Percentiles rank a stretch among this genome's conserved stretches.
phyloP scores from a whole-genome alignment of 1,140 invertebrate species.

The Diabrotica undecimpunctata region DNA sequence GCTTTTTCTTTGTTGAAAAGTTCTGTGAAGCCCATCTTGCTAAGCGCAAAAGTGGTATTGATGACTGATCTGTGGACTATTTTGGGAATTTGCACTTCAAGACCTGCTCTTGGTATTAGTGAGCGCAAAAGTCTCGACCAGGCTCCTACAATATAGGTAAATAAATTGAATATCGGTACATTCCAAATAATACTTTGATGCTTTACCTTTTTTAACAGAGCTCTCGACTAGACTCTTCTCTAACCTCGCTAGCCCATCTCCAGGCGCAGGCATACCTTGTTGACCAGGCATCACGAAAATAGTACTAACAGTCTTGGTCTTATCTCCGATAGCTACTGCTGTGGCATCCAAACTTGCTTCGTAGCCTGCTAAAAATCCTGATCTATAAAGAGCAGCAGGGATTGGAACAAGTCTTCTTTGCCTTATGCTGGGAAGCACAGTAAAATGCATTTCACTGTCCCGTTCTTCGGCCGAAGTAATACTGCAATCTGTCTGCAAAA shows the following conservation, averaged over 20 bases:
- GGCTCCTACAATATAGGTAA: conserved; percentile 41
- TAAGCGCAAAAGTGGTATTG: conserved; percentile 71
- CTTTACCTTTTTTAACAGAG: conserved; percentile 55
- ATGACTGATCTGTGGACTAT: conserved; percentile 78
- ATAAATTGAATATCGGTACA: too few species aligned
- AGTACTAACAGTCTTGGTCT: conserved; percentile 67
- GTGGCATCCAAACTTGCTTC: conserved; percentile 79
- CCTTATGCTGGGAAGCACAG: conserved; percentile 71
- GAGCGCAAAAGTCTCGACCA: conserved; percentile 72
- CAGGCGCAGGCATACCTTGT: conserved; percentile 59
- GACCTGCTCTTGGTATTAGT: conserved; percentile 64
- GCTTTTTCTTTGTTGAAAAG: conserved; percentile 69
- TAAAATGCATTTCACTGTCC: conserved; percentile 81
- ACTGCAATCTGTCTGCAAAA: conserved; percentile 69
- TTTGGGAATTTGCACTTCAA: conserved; percentile 77
- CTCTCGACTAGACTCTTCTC: conserved; percentile 65
- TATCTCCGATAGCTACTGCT: conserved; percentile 67
- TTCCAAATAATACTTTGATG: too few species aligned
- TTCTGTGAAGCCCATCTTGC: conserved; percentile 74
- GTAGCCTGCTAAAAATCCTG: conserved; percentile 74
- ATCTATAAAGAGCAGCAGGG: conserved; percentile 73
- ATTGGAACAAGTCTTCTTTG: conserved; percentile 75
- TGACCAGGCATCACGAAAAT: conserved; percentile 70
- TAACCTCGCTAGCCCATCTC: conserved; percentile 68
- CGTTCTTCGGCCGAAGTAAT: conserved; percentile 65